Base-by-base conservation (phyloP, 2,888 invertebrate species). In the Mamestra brassicae region DNA sequence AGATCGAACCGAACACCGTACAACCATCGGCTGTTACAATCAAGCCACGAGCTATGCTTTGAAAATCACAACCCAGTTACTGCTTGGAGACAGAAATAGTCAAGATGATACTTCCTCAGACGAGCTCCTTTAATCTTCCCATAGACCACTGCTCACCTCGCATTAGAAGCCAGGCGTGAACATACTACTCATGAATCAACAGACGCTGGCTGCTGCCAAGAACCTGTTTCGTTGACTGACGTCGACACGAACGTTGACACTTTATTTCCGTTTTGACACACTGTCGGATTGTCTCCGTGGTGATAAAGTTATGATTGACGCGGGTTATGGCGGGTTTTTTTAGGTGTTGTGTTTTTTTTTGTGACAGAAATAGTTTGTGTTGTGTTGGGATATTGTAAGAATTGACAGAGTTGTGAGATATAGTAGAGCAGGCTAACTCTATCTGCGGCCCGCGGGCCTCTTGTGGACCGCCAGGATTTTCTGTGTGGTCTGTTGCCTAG, bases 171-270 rank as follows among this genome's bases (percentile, higher is more conserved):
- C 70, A 69, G 65, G 17, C 71, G 62, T 81, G 69, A 74, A 55
- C 10, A 58, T 65, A 58, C 7, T 34, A 57, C 38, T 55, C 45
- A 66, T 74, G 78, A 78, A 78, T 67, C 69, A 72, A 82, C 66
- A 11, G 47, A 57, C 42, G 13, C 42, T 6, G 17, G 4, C 17
- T 1, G 10, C 45, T 79, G 82, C 83, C 82, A 83, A 82, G 71
- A 75, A 57, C 58, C 50, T 58, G 26, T 47, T 36, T 6, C 36
- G 72, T 54, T 75, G 79, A 83, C 50, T 64, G 82, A 82, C 70
- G 69, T 15, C 36, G 26, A 13, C 42, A 45, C 4, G 36, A 26
- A 52, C 34, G 71, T 60, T 82, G 75, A 83, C 83, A 68, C 47
- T 71, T 64, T 57, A 62, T 66, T 38, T 74, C 82, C 65, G 73